Percentiles rank a stretch among this genome's conserved stretches.
Conservation (phyloP, 2,797 vertebrate genomes). For the Lagocephalus sceleratus region DNA sequence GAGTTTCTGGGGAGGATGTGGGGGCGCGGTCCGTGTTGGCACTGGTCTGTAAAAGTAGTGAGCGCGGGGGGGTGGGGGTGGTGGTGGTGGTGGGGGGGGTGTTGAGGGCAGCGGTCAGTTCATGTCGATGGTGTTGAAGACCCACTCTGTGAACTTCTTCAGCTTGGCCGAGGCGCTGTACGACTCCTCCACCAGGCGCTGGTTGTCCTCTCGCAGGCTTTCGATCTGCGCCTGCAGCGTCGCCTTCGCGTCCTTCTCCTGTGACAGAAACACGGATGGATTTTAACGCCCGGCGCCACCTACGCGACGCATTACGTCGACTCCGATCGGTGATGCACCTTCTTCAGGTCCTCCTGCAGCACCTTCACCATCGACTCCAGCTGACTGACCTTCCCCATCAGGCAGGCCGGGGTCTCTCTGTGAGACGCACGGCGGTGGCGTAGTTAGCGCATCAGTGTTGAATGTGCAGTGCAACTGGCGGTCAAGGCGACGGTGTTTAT, state of each 20-base stretch:
- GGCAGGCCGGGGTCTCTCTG: constrained; percentile 87
- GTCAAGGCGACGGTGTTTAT: no score
- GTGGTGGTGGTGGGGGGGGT: no score
- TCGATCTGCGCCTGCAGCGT: constrained; percentile 83
- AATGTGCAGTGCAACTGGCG: background rate
- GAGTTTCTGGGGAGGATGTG: constrained; percentile 30
- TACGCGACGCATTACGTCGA: background rate
- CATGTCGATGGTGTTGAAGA: constrained; percentile 99
- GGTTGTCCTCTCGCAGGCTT: constrained; percentile 79
- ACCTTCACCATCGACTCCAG: constrained; percentile 92
- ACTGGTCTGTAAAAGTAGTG: constrained; percentile 38
- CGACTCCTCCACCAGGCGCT: constrained; percentile 93
- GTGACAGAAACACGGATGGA: constrained; percentile 14
- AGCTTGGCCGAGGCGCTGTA: constrained; percentile 93
- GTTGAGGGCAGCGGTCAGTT: constrained; percentile 74
- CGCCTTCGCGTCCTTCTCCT: constrained; percentile 94
- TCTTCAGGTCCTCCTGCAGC: constrained; percentile 92
- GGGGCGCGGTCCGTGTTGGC: constrained; percentile 35
- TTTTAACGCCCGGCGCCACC: background rate
- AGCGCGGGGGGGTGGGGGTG: constrained; percentile 11
- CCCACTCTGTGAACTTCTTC: constrained; percentile 98
- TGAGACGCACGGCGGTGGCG: constrained; percentile 5
- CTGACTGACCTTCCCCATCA: constrained; percentile 91
- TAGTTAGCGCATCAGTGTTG: background rate
- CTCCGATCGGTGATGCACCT: constrained; percentile 71